These are phyloP conservation scores for Rhingia campestris DNA, from an alignment of 2,888 invertebrate genomes.

Conservation along the genomic window DNA sequence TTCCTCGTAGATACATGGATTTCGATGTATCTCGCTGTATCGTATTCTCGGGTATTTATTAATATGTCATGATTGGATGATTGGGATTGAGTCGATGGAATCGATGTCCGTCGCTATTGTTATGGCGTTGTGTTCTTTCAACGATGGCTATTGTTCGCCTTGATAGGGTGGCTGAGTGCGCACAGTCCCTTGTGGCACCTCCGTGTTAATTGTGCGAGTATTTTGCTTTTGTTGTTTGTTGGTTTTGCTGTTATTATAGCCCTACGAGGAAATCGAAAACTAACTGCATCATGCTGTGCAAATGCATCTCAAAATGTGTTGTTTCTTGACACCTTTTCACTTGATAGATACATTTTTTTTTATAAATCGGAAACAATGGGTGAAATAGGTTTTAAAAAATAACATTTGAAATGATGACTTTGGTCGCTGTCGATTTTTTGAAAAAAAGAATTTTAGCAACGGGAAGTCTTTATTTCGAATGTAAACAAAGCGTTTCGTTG, in stretches of 20 bases:
- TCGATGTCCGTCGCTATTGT: slow-evolving; percentile 66
- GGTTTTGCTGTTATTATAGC: slow-evolving; percentile 68
- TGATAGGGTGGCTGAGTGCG: slow-evolving; percentile 46
- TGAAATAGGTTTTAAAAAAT: slow-evolving; percentile 2
- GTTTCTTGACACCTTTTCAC: slow-evolving; percentile 70
- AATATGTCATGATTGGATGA: slow-evolving; percentile 73
- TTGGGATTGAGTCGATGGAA: slow-evolving; percentile 62
- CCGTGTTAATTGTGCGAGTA: slow-evolving; percentile 67
- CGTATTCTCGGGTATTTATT: slow-evolving; percentile 53
- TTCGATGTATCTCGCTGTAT: slow-evolving; percentile 15
- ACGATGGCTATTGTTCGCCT: slow-evolving; percentile 52
- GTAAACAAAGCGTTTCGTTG: slow-evolving; percentile 28
- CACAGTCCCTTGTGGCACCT: slow-evolving; percentile 70
- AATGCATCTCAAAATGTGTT: slow-evolving; percentile 70
- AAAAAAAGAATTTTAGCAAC: slow-evolving; percentile 55
- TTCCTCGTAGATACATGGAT: slow-evolving; percentile 16
- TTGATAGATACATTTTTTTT: slow-evolving; percentile 64
- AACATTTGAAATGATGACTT: slow-evolving; percentile 13
- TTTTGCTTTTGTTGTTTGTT: slow-evolving; percentile 68
- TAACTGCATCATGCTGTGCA: slow-evolving; percentile 58
- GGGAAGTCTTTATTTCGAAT: slow-evolving; percentile 58
- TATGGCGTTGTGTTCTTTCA: slow-evolving; percentile 71
- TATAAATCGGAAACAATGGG: slow-evolving; percentile 56
- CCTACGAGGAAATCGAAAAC: slow-evolving; percentile 36
- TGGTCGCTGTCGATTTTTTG: not conserved